Percentiles rank a stretch among this genome's conserved stretches.
Evolutionary conservation across 2,888 invertebrate species (phyloP).

Genomic region (Phanerotoma sp.): DNA sequence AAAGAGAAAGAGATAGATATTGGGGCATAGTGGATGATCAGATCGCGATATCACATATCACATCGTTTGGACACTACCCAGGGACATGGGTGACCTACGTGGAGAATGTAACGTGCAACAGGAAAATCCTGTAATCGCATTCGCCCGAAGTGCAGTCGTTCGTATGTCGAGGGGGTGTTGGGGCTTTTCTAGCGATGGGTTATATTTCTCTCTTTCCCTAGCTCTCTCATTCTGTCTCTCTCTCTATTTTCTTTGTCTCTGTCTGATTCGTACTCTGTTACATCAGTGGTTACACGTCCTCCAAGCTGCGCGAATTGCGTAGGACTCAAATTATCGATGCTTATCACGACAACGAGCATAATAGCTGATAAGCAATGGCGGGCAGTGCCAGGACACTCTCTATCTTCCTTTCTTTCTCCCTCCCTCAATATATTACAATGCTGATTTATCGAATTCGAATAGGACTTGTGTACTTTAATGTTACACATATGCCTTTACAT

Average conservation of each 20-base stretch:
- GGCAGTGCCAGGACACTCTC: not conserved
- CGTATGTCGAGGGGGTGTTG: conserved; percentile 12
- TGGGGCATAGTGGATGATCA: conserved; percentile 24
- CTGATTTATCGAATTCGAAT: conserved; percentile 36
- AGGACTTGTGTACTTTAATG: conserved; percentile 18
- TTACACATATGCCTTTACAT: conserved; percentile 12
- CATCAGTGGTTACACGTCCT: not conserved
- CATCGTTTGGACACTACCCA: conserved; percentile 1
- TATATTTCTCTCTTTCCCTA: conserved; percentile 6
- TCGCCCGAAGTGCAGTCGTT: conserved; percentile 30
- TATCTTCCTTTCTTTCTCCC: too few species aligned
- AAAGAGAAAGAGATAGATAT: too few species aligned
- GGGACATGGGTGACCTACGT: not conserved
- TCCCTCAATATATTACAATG: too few species aligned
- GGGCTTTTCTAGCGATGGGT: not conserved
- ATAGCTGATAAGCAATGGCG: conserved; percentile 33
- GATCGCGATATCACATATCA: conserved; percentile 34
- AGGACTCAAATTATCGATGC: conserved; percentile 39
- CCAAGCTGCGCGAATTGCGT: too few species aligned
- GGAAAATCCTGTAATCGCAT: conserved; percentile 53
- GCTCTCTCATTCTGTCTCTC: not conserved
- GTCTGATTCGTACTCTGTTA: conserved; percentile 14
- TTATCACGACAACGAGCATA: conserved; percentile 37
- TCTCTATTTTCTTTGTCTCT: not conserved
- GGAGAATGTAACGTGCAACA: conserved; percentile 44